Evolutionary conservation across 2,113 vertebrate species (phyloP), one percentile per base, ranked within the genome.

Genomic region (Cyprinodon variegatus): DNA sequence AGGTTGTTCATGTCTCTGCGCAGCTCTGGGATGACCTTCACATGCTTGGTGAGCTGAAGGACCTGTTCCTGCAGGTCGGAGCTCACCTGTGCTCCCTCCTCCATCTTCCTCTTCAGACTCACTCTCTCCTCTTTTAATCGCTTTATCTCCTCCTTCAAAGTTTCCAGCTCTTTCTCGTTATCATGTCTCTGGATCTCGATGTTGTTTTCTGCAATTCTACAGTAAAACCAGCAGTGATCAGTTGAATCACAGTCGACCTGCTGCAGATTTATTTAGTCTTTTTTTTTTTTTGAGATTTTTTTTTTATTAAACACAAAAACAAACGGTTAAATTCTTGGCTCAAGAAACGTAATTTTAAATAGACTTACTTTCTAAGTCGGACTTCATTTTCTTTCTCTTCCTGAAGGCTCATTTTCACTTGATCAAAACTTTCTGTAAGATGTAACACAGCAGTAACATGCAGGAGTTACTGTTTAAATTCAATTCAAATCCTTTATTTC

Each of bases 171-270:
- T 37, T 93, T 95, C 72, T 97, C 95, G 41, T 95, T 94, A 76
- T 96, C 95, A 65, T 94, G 93, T 13, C 90, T 95, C 90, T 96
- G 95, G 72, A 95, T 94, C 59, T 96, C 95, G 76, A 94, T 93
- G 74, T 93, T 96, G 87, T 97, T 97, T 91, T 98, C 97, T 45
- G 96, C 95, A 62, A 95, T 93, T 72, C 98, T 99, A 78, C 11
- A 64, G 61, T 65, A 11, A 78, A 68, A 37, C 2, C 4, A 6
- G 9, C 4, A 37, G 13, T 38, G 29, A 46, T 84, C 10, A 72
- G 36, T 3, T 11, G 20, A 38, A 45, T 22, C n/a, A 72, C 11
- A 3, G 69, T 29, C 3, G 17, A 20, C n/a, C 5, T 14, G 43
- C 29, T 62, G 38, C 46, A 65, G 10, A 39, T 74, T 22, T 11